phyloP scores from a whole-genome alignment of 2,888 invertebrate species.

The Scaptodrosophila latifasciaeformis region DNA sequence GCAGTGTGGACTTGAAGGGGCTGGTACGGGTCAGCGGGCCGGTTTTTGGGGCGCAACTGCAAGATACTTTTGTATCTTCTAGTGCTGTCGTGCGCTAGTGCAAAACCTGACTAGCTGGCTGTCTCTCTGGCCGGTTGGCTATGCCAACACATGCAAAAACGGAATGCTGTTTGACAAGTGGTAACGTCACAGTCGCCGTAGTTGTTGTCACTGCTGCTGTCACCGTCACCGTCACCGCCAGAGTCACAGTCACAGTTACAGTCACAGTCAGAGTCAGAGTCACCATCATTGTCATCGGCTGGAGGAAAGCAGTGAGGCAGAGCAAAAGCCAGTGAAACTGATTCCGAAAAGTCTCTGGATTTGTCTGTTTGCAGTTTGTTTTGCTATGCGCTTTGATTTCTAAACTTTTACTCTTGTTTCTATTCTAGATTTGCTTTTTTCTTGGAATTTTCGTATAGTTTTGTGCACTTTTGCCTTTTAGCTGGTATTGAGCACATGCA shows the following conservation, averaged over 20 bases:
- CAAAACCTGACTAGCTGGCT: slow-evolving; percentile 36
- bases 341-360: slow-evolving; percentile 43
- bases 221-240: too few relatives aligned
- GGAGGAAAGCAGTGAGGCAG: slow-evolving; percentile 29
- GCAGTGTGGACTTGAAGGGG: too few relatives aligned
- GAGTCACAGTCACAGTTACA: too few relatives aligned
- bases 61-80: slow-evolving; percentile 41
- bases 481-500: slow-evolving; percentile 9
- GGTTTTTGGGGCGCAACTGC: too few relatives aligned
- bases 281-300: too few relatives aligned
- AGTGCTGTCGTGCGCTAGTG: slow-evolving; percentile 12
- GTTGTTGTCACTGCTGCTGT: too few relatives aligned
- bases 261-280: too few relatives aligned
- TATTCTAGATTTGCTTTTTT: neutral
- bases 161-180: slow-evolving; percentile 65
- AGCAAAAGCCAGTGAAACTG: slow-evolving; percentile 35
- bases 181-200: slow-evolving; percentile 27
- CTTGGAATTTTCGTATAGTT: slow-evolving; percentile 25
- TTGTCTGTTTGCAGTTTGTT: slow-evolving; percentile 31
- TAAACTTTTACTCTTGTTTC: neutral
- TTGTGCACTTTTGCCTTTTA: slow-evolving; percentile 35
- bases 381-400: slow-evolving; percentile 34
- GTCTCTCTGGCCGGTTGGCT: too few relatives aligned
- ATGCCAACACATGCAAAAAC: slow-evolving; percentile 35
- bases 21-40: too few relatives aligned